Conservation (phyloP, 1,140 invertebrate genomes). For the Sitophilus oryzae region DNA sequence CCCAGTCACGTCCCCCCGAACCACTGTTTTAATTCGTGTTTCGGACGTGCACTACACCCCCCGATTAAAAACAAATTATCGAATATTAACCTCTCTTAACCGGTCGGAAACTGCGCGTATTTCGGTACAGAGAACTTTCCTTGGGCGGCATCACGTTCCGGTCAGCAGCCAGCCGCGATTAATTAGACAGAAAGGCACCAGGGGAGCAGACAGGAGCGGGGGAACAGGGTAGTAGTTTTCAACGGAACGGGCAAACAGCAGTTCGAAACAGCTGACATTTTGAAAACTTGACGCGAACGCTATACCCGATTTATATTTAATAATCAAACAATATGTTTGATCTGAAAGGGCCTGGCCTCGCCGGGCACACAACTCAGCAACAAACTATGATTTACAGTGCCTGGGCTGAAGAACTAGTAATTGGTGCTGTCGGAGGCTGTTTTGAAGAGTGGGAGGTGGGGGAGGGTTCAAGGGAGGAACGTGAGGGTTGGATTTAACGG, state of each 20-base stretch:
- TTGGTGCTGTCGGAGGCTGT: too few relatives aligned
- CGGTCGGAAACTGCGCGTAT: too few relatives aligned
- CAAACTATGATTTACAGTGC: too few relatives aligned
- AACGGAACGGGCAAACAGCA: too few relatives aligned
- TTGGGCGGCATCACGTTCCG: conserved; percentile 23
- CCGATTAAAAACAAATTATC: conserved; percentile 28
- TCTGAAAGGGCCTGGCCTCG: not conserved
- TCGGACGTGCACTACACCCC: conserved; percentile 21
- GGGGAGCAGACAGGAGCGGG: too few relatives aligned
- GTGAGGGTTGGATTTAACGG: too few relatives aligned
- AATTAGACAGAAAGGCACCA: too few relatives aligned
- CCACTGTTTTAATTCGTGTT: conserved; percentile 21
- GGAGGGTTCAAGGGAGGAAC: too few relatives aligned
- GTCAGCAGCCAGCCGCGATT: conserved; percentile 31
- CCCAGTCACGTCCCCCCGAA: conserved; percentile 13
- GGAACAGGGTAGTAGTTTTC: too few relatives aligned
- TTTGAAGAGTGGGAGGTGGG: conserved; percentile 38
- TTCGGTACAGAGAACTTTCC: too few relatives aligned
- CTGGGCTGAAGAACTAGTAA: too few relatives aligned
- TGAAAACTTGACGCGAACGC: conserved; percentile 24
- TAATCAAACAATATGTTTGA: conserved; percentile 32
- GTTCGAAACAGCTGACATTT: conserved; percentile 32
- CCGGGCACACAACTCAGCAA: too few relatives aligned
- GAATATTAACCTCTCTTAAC: conserved; percentile 20
- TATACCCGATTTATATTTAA: conserved; percentile 30